phyloP scores from a whole-genome alignment of 2,113 vertebrate genomes.

The Candoia aspera region DNA sequence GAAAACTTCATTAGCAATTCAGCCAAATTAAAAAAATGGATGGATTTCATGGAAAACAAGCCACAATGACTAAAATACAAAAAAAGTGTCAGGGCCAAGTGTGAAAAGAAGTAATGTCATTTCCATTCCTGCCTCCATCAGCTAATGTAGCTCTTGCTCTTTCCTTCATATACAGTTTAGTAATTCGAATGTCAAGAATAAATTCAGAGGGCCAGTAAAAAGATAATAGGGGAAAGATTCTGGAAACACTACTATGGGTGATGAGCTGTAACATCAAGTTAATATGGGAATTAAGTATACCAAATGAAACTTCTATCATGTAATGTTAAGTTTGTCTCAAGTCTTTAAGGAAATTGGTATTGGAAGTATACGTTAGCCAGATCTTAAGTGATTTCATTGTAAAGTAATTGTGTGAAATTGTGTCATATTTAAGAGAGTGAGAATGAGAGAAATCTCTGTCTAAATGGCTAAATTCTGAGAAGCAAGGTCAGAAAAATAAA shows the following conservation, averaged over 20 bases:
- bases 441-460: neutral
- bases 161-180: constrained; percentile 21
- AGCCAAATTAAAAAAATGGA: constrained; percentile 4
- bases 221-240: constrained; percentile 45
- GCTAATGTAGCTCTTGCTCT: constrained; percentile 4
- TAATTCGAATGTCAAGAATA: constrained; percentile 15
- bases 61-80: constrained; percentile 5
- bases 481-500: neutral
- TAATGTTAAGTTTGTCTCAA: constrained; percentile 7
- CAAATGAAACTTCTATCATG: constrained; percentile 30
- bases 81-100: constrained; percentile 4
- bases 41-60: constrained; percentile 11
- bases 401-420: constrained; percentile 12
- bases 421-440: neutral
- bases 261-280: constrained; percentile 51
- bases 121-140: neutral
- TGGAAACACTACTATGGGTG: constrained; percentile 28
- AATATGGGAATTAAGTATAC: constrained; percentile 43
- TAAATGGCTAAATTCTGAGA: neutral
- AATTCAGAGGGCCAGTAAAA: constrained; percentile 42
- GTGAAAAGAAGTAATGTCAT: constrained; percentile 1
- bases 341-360: constrained; percentile 43
- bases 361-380: constrained; percentile 21
- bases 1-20: constrained; percentile 1
- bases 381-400: constrained; percentile 27